A percentile compares a stretch with the other conserved stretches of the same genome.
Evolutionary conservation across 2,113 vertebrate species (phyloP).

Genomic region (Anoura caudifer): DNA sequence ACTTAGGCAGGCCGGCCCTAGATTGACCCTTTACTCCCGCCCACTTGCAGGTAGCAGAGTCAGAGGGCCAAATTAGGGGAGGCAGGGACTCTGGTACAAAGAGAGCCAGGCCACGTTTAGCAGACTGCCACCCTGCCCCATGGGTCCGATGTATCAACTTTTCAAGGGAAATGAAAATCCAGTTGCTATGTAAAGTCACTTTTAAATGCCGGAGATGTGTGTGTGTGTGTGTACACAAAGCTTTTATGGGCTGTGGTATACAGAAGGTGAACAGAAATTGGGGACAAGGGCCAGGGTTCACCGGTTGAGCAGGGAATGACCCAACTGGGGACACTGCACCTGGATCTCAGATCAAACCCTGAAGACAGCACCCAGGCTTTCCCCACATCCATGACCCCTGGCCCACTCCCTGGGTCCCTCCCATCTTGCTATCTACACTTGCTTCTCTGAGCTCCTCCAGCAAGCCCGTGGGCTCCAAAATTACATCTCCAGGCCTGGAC

Average conservation of each 20-base stretch:
- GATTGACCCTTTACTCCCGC: neutral
- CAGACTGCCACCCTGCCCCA: neutral
- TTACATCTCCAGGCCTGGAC: neutral
- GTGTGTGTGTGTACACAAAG: no score
- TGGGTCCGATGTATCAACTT: neutral
- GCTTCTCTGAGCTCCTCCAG: neutral
- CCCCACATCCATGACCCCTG: neutral
- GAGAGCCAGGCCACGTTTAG: neutral
- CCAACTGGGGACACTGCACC: neutral
- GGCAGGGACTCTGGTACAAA: neutral
- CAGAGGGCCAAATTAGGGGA: neutral
- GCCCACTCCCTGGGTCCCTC: neutral
- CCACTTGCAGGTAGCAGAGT: neutral
- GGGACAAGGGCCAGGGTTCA: neutral
- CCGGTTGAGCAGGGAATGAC: neutral
- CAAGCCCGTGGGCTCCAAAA: neutral
- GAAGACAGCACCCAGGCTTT: neutral
- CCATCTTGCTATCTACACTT: neutral
- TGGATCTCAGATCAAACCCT: no score
- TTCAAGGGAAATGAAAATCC: neutral
- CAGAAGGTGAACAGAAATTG: neutral
- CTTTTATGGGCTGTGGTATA: neutral
- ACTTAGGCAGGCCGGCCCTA: neutral
- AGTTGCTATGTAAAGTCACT: neutral
- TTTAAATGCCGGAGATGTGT: neutral